A percentile compares a stretch with the other conserved stretches of the same genome.
Evolutionary conservation across 2,797 vertebrate species (phyloP).

Genomic region (Acanthopagrus latus): DNA sequence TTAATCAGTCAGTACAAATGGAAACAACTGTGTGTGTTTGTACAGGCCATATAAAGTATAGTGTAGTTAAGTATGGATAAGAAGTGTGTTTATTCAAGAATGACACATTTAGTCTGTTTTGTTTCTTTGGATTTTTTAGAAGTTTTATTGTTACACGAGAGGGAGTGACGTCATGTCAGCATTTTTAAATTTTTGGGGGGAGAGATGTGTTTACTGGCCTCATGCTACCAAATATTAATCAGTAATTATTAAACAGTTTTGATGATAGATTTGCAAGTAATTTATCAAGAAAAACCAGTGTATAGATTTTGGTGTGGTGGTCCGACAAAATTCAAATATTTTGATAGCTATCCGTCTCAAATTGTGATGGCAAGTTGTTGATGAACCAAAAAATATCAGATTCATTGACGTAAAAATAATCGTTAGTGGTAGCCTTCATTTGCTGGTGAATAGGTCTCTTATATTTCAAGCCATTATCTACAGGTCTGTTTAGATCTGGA

Average conservation of each 20-base stretch:
- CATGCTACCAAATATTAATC: not conserved
- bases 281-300: not conserved
- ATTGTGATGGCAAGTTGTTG: not conserved
- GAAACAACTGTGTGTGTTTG: not conserved
- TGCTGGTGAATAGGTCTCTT: not conserved
- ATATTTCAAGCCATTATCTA: not conserved
- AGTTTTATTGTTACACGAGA: not conserved
- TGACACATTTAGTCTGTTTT: not conserved
- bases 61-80: not conserved
- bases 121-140: conserved; percentile 3
- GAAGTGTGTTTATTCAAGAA: not conserved
- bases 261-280: not conserved
- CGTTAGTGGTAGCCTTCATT: not conserved
- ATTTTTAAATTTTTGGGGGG: not conserved
- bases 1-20: not conserved
- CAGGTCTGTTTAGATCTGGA: not conserved
- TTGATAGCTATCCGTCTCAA: not conserved
- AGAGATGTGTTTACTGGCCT: not conserved
- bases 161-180: not conserved
- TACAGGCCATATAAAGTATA: not conserved
- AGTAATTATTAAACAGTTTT: not conserved
- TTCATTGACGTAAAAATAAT: not conserved
- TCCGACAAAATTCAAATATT: not conserved
- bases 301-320: not conserved
- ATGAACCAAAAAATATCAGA: not conserved